These are phyloP conservation scores for Ivindomyrus marchei DNA, from an alignment of 2,113 vertebrate genomes.

Conservation along the genomic window DNA sequence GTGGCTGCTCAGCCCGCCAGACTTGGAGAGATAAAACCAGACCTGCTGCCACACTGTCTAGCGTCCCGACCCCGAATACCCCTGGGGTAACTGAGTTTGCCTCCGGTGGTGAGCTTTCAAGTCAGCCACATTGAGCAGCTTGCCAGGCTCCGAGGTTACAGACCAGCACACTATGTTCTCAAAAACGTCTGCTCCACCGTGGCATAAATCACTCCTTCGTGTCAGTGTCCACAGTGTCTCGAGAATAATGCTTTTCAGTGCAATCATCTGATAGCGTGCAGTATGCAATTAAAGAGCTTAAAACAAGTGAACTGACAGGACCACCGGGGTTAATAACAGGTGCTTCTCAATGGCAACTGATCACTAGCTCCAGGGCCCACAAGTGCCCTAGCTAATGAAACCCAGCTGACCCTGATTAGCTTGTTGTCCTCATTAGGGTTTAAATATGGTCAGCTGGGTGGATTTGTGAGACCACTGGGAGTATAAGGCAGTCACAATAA, in stretches of 20 bases:
- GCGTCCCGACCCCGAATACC: not conserved
- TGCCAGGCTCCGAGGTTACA: not conserved
- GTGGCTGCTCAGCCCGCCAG: slow-evolving; percentile 28
- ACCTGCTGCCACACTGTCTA: slow-evolving; percentile 14
- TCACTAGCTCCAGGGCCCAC: not conserved
- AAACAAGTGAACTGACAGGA: not conserved
- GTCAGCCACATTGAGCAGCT: not conserved
- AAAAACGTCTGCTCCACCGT: not conserved
- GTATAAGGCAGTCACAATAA: not conserved
- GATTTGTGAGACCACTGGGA: not conserved
- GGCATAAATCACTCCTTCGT: not conserved
- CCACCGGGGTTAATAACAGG: not conserved
- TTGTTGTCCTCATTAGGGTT: slow-evolving; percentile 6
- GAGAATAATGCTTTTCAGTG: not conserved
- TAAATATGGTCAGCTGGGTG: not conserved
- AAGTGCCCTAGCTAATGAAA: slow-evolving; percentile 1
- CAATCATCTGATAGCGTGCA: not conserved
- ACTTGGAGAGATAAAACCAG: not conserved
- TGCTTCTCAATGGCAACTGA: not conserved
- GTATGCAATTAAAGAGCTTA: not conserved
- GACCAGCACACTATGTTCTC: not conserved
- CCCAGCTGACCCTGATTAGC: not conserved
- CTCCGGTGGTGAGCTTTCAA: not conserved
- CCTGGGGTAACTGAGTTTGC: not conserved
- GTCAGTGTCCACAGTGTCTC: not conserved